phyloP scores from a whole-genome alignment of 2,113 vertebrate species.

The Candoia aspera region DNA sequence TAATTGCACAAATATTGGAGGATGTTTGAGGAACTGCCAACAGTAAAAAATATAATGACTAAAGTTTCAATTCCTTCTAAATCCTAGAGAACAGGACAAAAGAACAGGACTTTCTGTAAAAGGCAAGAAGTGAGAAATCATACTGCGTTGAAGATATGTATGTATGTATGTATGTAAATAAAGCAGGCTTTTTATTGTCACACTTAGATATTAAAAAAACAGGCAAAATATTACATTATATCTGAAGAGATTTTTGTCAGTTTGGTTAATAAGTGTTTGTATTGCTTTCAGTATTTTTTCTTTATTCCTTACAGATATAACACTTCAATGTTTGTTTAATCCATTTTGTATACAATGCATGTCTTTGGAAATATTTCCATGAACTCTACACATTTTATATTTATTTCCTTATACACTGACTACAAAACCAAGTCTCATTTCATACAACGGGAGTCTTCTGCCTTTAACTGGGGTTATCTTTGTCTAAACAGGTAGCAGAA shows the following conservation, averaged over 20 bases:
- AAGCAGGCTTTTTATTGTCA: background rate
- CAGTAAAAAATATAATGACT: constrained; percentile 61
- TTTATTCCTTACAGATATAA: background rate
- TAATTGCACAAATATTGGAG: constrained; percentile 60
- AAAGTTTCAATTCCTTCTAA: constrained; percentile 53
- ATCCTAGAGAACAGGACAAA: constrained; percentile 50
- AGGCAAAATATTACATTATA: background rate
- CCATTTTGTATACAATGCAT: background rate
- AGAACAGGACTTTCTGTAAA: constrained; percentile 54
- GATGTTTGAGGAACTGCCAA: constrained; percentile 65
- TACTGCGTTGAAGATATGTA: no score
- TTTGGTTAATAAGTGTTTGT: background rate
- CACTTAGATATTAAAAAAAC: background rate
- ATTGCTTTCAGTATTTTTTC: background rate
- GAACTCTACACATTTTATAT: background rate
- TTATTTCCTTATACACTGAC: background rate
- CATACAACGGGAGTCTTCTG: background rate
- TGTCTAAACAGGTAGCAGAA: background rate
- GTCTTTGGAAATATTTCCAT: background rate
- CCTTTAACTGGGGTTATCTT: background rate
- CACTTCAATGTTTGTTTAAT: background rate
- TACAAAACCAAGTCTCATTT: background rate
- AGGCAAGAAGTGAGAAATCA: constrained; percentile 32
- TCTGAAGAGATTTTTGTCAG: background rate
- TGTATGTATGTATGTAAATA: background rate